Evolutionary conservation across 1,140 invertebrate genomes (phyloP).

Genomic region (Trichonephila inaurata): DNA sequence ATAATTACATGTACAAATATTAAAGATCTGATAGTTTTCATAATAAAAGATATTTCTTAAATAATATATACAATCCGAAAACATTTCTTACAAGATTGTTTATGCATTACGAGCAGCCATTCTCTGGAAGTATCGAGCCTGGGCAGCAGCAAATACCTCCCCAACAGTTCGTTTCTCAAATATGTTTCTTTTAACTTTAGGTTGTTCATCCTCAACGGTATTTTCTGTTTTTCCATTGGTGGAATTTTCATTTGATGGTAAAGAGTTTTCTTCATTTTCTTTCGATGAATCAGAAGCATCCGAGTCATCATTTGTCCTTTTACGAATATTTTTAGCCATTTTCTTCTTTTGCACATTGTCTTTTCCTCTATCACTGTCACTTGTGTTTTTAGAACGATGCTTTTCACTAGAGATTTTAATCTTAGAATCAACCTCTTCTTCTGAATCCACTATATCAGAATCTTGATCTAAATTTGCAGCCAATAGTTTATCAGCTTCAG

Average conservation of each 20-base stretch:
- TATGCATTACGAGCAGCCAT: constrained; percentile 79
- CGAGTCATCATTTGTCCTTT: constrained; percentile 15
- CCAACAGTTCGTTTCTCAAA: constrained; percentile 89
- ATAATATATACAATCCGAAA: too few species aligned
- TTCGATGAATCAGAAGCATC: constrained; percentile 40
- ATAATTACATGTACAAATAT: too few species aligned
- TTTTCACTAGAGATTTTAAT: constrained; percentile 46
- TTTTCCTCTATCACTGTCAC: background rate
- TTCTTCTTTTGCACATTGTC: background rate
- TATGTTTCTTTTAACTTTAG: background rate
- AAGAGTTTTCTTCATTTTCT: constrained; percentile 22
- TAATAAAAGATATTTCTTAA: too few species aligned
- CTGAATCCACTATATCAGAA: constrained; percentile 9
- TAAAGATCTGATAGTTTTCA: too few species aligned
- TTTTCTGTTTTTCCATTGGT: background rate
- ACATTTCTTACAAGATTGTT: background rate
- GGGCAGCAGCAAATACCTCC: constrained; percentile 88
- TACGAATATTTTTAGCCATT: background rate
- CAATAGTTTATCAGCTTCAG: background rate
- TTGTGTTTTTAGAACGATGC: background rate
- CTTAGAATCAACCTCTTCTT: constrained; percentile 43
- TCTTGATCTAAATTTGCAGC: constrained; percentile 14
- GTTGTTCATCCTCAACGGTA: background rate
- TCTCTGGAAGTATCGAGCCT: constrained; percentile 89
- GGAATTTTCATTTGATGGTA: background rate